Evolutionary conservation across 1,140 invertebrate genomes (phyloP).

Genomic region (Chironomus tepperi): DNA sequence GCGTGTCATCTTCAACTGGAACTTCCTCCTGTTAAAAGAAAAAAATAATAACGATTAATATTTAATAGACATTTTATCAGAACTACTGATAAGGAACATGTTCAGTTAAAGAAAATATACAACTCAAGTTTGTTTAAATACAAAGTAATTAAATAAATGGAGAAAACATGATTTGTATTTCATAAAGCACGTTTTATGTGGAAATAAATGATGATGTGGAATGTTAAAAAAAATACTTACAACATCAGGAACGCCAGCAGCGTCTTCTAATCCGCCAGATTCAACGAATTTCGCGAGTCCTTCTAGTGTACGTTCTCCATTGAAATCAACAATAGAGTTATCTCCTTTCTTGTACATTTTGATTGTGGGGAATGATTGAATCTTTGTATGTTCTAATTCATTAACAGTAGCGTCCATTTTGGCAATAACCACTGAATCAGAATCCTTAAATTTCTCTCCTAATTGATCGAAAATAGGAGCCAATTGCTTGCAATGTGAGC

Average conservation of each 20-base stretch:
- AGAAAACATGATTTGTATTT: background rate
- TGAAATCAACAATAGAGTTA: constrained; percentile 91
- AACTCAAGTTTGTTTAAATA: background rate
- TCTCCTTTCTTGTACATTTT: constrained; percentile 89
- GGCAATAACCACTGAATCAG: constrained; percentile 80
- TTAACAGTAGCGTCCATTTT: constrained; percentile 99
- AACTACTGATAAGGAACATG: background rate
- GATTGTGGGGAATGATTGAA: constrained; percentile 94
- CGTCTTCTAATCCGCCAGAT: constrained; percentile 54
- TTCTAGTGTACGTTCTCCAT: constrained; percentile 90
- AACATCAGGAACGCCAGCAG: constrained; percentile 52
- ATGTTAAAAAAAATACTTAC: constrained; percentile 39
- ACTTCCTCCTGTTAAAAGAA: constrained; percentile 18
- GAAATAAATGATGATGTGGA: background rate
- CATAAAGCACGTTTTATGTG: background rate
- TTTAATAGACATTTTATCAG: background rate
- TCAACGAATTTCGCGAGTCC: constrained; percentile 89
- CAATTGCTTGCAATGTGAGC: constrained; percentile 93
- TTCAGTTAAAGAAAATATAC: background rate
- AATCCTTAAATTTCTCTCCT: constrained; percentile 72
- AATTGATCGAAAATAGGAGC: constrained; percentile 87
- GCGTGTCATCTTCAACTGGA: background rate
- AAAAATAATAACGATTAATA: background rate
- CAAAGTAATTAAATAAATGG: background rate
- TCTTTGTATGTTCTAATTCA: constrained; percentile 90